Evolutionary conservation across 1,140 invertebrate genomes (phyloP).

Genomic region (Homarus americanus): DNA sequence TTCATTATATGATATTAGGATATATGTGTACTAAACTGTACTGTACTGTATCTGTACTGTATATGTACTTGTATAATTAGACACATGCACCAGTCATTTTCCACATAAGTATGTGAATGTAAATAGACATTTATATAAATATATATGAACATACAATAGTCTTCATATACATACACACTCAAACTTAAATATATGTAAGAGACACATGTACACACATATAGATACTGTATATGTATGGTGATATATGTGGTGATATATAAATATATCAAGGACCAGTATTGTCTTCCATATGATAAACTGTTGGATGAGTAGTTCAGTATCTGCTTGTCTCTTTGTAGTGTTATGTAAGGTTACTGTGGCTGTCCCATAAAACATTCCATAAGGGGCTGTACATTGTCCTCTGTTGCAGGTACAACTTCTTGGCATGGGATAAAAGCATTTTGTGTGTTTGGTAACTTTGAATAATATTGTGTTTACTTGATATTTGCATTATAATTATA

Average conservation of each 20-base stretch:
- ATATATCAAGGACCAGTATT: constrained; percentile 27
- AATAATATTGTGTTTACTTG: no score
- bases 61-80: neutral
- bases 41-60: neutral
- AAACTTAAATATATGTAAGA: neutral
- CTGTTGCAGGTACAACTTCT: no score
- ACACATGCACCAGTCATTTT: neutral
- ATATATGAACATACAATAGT: constrained; percentile 7
- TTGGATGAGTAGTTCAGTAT: neutral
- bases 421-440: no score
- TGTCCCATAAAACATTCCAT: neutral
- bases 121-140: neutral
- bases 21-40: no score
- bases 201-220: neutral
- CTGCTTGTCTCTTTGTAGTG: neutral
- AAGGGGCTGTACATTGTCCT: neutral
- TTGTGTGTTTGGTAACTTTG: no score
- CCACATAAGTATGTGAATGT: neutral
- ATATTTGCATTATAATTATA: no score
- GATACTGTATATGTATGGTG: neutral
- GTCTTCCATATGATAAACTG: constrained; percentile 8
- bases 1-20: no score
- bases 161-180: neutral
- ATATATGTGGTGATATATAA: constrained; percentile 1
- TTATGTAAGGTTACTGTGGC: neutral